Evolutionary conservation across 2,797 vertebrate genomes (phyloP).

Genomic region (Hipposideros larvatus): DNA sequence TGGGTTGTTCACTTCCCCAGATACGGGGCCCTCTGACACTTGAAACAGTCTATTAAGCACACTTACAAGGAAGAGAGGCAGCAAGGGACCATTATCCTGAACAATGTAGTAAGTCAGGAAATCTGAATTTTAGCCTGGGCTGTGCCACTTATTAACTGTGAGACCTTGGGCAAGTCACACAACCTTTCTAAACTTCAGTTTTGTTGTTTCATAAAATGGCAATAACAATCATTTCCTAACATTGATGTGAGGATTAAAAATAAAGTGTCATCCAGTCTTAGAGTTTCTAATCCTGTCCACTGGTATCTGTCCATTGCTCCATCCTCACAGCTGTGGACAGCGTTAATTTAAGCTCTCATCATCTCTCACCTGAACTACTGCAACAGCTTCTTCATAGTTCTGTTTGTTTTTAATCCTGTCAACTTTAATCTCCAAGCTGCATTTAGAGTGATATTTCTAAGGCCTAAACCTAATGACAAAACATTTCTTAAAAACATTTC

Average conservation of each 20-base stretch:
- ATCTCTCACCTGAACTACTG: not conserved
- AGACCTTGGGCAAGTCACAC: constrained; percentile 80
- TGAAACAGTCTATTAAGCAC: constrained; percentile 81
- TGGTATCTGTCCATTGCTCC: not conserved
- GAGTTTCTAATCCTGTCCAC: not conserved
- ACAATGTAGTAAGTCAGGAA: constrained; percentile 63
- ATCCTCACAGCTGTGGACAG: not conserved
- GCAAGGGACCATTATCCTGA: constrained; percentile 84
- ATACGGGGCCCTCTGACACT: constrained; percentile 73
- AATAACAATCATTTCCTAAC: not conserved
- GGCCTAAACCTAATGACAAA: constrained; percentile 23
- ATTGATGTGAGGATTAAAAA: constrained; percentile 14
- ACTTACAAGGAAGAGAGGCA: constrained; percentile 79
- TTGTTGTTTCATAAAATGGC: constrained; percentile 40
- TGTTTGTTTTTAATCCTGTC: constrained; percentile 22
- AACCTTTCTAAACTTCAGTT: constrained; percentile 48
- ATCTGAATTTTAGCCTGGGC: constrained; percentile 72
- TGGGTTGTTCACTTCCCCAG: constrained; percentile 81
- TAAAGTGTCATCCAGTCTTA: not conserved
- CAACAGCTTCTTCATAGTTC: constrained; percentile 11
- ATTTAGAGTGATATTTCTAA: constrained; percentile 39
- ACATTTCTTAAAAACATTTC: constrained; percentile 2
- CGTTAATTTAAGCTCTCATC: constrained; percentile 31
- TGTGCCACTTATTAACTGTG: constrained; percentile 67
- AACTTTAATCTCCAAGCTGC: constrained; percentile 19